These are phyloP conservation scores for Coptotermes formosanus DNA, from an alignment of 1,140 invertebrate species.

Conservation along the genomic window DNA sequence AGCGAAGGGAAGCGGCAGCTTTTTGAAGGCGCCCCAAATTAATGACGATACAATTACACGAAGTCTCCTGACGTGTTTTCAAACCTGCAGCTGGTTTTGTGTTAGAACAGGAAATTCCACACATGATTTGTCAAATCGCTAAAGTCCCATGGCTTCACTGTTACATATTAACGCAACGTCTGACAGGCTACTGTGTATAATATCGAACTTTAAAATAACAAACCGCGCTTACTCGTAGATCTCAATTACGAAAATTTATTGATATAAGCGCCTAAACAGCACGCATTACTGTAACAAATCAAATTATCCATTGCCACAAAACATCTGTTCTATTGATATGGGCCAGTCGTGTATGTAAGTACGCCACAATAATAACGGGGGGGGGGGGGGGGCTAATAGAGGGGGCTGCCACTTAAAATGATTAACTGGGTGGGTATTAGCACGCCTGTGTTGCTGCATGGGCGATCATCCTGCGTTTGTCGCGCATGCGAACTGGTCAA, in stretches of 20 bases:
- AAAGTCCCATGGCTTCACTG: too few species aligned
- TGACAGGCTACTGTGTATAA: too few species aligned
- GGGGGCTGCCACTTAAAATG: neutral
- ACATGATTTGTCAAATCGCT: too few species aligned
- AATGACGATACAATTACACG: too few species aligned
- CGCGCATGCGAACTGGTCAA: neutral
- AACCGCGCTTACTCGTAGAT: neutral
- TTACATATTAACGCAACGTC: neutral
- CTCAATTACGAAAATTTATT: neutral
- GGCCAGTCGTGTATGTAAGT: conserved; percentile 14
- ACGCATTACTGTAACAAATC: conserved; percentile 13
- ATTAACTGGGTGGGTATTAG: conserved; percentile 9
- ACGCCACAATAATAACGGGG: neutral
- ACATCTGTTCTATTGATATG: neutral
- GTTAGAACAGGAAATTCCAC: too few species aligned
- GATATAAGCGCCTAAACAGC: neutral
- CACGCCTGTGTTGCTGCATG: neutral
- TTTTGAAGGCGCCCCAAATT: too few species aligned
- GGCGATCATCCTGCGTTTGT: conserved; percentile 3
- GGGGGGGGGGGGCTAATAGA: neutral
- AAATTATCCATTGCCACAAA: neutral
- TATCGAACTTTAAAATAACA: too few species aligned
- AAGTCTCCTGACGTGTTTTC: too few species aligned
- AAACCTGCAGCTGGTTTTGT: too few species aligned
- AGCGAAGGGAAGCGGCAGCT: too few species aligned